Base-by-base conservation (phyloP, 2,888 invertebrate species). In the Sphecodes monilicornis region DNA sequence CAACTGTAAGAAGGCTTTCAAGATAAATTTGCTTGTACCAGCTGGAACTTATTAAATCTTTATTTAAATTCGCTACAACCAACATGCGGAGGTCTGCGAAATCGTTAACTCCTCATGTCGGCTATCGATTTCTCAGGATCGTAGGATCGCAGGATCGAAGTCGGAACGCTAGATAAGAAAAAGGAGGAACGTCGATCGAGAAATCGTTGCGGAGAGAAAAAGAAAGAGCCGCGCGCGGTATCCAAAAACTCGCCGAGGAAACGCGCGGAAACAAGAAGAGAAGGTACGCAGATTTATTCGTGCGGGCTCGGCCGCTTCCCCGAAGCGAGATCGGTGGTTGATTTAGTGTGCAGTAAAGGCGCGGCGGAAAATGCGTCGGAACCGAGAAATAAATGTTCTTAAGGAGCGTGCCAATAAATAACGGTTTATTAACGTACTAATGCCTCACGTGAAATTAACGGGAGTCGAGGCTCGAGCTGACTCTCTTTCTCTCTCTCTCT, bases 341-440 rank as follows among this genome's bases (percentile, higher is more conserved):
- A 86, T 82, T 82, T 82, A 88, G 76, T 70, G 76, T 46, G 76
- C 82, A 66, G 76, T 54, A 82, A 82, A 76, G 82, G 54, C 66
- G 73, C 32, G 80, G 50, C 36, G 82, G 84, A 80, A 86, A 88
- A 85, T 75, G 78, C 76, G 39, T 54, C 64, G 80, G 76, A 50
- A 81, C 81, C 71, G 81, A 73, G 82, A 78, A 87, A 85, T 90
- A 88, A 89, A 89, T 86, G 80, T 88, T 85, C 86, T 83, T 81
- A 86, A 85, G 77, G 64, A 78, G 78, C 85, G 84, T 78, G 83
- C 77, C 91, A 85, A 92, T 93, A 92, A 93, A 93, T 92, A 92
- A 93, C 88, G 84, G 86, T 91, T 91, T 89, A 92, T 92, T 89
- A 92, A 92, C 87, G 82, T 86, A 86, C 88, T 90, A 91, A 91